Conservation (phyloP, 2,888 invertebrate genomes). For the Pyrochroa serraticornis region DNA sequence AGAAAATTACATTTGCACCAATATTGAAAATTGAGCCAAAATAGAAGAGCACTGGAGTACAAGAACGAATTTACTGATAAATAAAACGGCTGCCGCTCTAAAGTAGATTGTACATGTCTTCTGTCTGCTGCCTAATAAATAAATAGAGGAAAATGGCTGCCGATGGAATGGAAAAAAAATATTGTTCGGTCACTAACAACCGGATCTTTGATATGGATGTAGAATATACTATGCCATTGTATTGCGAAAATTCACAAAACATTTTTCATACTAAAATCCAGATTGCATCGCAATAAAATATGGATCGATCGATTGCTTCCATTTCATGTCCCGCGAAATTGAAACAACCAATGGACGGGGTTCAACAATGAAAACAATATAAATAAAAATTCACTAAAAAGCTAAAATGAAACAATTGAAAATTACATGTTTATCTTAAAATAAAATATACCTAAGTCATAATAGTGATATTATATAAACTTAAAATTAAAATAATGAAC, state of each 20-base stretch:
- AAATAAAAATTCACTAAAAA: constrained; percentile 56
- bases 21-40: constrained; percentile 46
- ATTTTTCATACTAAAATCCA: constrained; percentile 8
- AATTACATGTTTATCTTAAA: constrained; percentile 53
- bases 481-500: constrained; percentile 49
- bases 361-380: constrained; percentile 49
- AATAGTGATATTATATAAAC: constrained; percentile 50
- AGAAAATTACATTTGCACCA: constrained; percentile 45
- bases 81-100: constrained; percentile 19
- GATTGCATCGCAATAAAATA: constrained; percentile 24
- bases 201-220: neutral
- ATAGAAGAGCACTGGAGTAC: constrained; percentile 12
- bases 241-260: constrained; percentile 37
- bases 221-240: constrained; percentile 48
- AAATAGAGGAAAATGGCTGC: constrained; percentile 44
- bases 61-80: neutral
- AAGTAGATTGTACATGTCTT: constrained; percentile 8
- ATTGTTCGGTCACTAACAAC: neutral
- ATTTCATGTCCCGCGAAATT: neutral
- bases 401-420: constrained; percentile 50
- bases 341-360: neutral
- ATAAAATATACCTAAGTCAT: constrained; percentile 50
- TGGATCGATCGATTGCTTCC: neutral
- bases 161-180: constrained; percentile 42
- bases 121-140: constrained; percentile 31